Conservation (phyloP, 2,888 invertebrate species). For the Rotaria socialis region DNA sequence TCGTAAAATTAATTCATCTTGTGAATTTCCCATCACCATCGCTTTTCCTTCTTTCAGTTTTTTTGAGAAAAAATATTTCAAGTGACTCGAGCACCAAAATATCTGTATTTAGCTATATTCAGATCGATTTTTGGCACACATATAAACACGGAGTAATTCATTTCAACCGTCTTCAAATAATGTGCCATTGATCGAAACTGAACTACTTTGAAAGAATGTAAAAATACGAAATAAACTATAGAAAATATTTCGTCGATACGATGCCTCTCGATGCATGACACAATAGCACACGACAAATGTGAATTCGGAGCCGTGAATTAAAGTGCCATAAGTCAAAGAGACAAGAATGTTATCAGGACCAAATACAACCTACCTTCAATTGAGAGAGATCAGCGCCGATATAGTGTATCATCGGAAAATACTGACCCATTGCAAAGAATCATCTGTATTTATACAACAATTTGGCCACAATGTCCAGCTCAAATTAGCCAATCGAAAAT, state of each 20-base stretch:
- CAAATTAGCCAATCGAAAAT: not conserved
- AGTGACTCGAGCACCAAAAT: not conserved
- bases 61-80: no score
- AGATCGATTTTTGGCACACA: constrained; percentile 8
- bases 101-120: not conserved
- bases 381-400: not conserved
- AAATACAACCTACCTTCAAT: not conserved
- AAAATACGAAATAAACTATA: no score
- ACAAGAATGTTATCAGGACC: not conserved
- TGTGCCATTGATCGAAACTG: constrained; percentile 32
- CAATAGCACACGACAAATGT: not conserved
- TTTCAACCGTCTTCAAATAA: constrained; percentile 34
- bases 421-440: not conserved
- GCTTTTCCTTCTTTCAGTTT: no score
- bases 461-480: not conserved
- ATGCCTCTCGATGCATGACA: constrained; percentile 12
- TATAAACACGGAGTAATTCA: not conserved
- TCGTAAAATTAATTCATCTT: no score
- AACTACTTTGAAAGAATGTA: not conserved
- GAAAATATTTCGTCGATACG: not conserved
- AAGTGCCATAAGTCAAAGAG: constrained; percentile 35
- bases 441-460: not conserved
- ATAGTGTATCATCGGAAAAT: not conserved
- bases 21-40: no score
- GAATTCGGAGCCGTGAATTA: not conserved